Conservation (phyloP, 2,888 invertebrate species). For the Craniophora ligustri region DNA sequence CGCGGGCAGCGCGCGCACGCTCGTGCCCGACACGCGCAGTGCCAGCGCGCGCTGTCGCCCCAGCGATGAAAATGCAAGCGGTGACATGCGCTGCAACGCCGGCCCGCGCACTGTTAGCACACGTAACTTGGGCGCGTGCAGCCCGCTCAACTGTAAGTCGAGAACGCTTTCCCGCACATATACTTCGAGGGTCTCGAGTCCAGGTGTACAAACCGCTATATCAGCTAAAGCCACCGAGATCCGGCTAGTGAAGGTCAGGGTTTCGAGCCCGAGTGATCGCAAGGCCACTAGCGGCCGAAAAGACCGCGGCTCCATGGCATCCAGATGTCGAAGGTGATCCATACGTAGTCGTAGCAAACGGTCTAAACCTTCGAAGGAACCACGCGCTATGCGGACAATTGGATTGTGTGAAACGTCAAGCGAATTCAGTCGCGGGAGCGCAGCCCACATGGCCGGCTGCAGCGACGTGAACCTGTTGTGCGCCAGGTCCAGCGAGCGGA, state of each 20-base stretch:
- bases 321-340: slow-evolving; percentile 90
- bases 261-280: slow-evolving; percentile 90
- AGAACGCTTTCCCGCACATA: slow-evolving; percentile 91
- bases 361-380: slow-evolving; percentile 90
- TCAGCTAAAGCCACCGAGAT: slow-evolving; percentile 69
- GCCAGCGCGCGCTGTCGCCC: slow-evolving; percentile 91
- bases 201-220: slow-evolving; percentile 55
- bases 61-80: slow-evolving; percentile 91
- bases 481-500: slow-evolving; percentile 91
- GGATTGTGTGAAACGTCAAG: slow-evolving; percentile 94
- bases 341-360: slow-evolving; percentile 92
- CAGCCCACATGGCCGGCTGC: slow-evolving; percentile 90
- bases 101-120: slow-evolving; percentile 93
- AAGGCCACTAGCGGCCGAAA: slow-evolving; percentile 90
- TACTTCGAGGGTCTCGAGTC: slow-evolving; percentile 75
- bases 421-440: slow-evolving; percentile 90
- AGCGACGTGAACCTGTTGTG: slow-evolving; percentile 91
- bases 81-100: slow-evolving; percentile 90
- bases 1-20: slow-evolving; percentile 91
- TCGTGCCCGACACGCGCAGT: slow-evolving; percentile 91
- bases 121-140: slow-evolving; percentile 92
- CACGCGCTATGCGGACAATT: slow-evolving; percentile 90
- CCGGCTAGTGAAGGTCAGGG: slow-evolving; percentile 81
- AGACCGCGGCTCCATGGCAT: slow-evolving; percentile 91
- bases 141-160: slow-evolving; percentile 91